Base-by-base conservation (phyloP, 2,888 invertebrate genomes). In the Stenchaetothrips biformis region DNA sequence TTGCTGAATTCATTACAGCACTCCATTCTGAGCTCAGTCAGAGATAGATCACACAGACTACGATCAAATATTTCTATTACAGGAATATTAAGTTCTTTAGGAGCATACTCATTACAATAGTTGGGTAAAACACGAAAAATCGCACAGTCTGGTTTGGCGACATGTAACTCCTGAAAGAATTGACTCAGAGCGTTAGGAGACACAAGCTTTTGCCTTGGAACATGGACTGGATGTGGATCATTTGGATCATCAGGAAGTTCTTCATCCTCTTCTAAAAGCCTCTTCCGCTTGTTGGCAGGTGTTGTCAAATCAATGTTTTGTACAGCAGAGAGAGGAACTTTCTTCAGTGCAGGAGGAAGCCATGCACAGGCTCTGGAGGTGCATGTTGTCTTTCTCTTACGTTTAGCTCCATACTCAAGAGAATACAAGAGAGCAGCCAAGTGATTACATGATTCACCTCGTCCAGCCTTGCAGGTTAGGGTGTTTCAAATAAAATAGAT, bases 391-490 rank as follows among this genome's bases (percentile, higher is more conserved):
- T 62, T 9, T n/a, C 18, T n/a, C 18, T 62, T 62, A 6, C 7
- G 18, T 18, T 7, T n/a, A 6, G 13, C 13, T 62, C 53, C 47
- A n/a, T 67, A 37, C 25, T 53, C 79, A 16, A 79, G n/a, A 8
- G 67, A 67, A 67, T 25, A 79, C 18, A 79, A 21, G 6, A 79
- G n/a, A 37, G 67, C 67, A 16, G 27, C 79, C 7, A 79, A 62
- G 67, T 79, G 79, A 18, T 25, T 27, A 27, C 79, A 79, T 13
- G 62, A 59, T 47, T 79, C 79, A 25, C 79, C 47, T 4, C 49
- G 9, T 2, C 79, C 62, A 48, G 79, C 79, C 6, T n/a, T n/a
- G n/a, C n/a, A n/a, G n/a, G n/a, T n/a, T n/a, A n/a, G n/a, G n/a
- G n/a, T n/a, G n/a, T n/a, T n/a, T n/a, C n/a, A n/a, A n/a, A n/a